phyloP scores from a whole-genome alignment of 2,113 vertebrate genomes.

The Daubentonia madagascariensis region DNA sequence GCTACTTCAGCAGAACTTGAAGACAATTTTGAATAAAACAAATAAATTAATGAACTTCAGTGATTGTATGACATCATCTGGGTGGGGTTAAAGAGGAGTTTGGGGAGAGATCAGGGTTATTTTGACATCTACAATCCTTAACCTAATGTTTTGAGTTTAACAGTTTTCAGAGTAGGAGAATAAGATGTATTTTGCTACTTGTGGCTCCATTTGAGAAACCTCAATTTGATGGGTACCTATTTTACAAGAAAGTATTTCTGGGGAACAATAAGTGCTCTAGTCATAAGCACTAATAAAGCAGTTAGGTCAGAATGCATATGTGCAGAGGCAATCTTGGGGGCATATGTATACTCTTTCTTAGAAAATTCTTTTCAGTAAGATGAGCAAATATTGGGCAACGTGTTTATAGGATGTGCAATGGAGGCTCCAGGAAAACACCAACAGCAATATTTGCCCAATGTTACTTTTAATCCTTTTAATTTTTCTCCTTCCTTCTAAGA shows the following conservation, averaged over 20 bases:
- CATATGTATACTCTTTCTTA: not conserved
- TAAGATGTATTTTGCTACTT: not conserved
- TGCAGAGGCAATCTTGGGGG: not conserved
- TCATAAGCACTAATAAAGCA: not conserved
- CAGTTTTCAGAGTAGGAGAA: not conserved
- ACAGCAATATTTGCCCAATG: not conserved
- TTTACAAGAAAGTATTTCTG: not conserved
- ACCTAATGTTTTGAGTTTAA: not conserved
- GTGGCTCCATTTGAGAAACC: not conserved
- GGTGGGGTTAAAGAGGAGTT: not conserved
- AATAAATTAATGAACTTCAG: not conserved
- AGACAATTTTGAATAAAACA: not conserved
- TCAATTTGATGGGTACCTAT: not conserved
- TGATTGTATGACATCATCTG: not conserved
- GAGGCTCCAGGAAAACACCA: not conserved
- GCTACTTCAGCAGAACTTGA: not conserved
- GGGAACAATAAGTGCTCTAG: not conserved
- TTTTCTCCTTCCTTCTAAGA: slow-evolving; percentile 28
- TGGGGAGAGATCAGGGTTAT: not conserved
- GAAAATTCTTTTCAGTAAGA: not conserved
- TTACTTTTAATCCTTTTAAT: not conserved
- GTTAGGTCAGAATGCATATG: not conserved
- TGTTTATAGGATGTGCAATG: not conserved
- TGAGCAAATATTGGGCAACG: not conserved
- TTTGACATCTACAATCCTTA: not conserved